phyloP scores from a whole-genome alignment of 2,888 invertebrate genomes.

The Tortricodes alternella region DNA sequence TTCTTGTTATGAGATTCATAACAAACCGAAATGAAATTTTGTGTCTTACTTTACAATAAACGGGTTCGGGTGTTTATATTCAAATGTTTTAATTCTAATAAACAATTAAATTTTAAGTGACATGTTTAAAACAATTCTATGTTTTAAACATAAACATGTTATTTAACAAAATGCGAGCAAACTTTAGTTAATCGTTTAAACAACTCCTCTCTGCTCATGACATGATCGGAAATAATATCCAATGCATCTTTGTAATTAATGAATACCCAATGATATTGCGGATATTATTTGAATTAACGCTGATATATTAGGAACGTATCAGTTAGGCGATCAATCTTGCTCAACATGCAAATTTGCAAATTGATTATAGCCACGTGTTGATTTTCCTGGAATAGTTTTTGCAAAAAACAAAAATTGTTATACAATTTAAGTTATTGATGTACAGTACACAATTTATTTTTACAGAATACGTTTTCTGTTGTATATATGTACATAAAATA shows the following conservation, averaged over 20 bases:
- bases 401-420: too few species aligned
- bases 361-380: constrained; percentile 39
- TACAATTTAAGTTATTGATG: too few species aligned
- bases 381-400: neutral
- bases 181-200: neutral
- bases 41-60: constrained; percentile 26
- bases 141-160: too few species aligned
- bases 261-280: constrained; percentile 43
- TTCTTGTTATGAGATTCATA: constrained; percentile 48
- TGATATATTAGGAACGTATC: constrained; percentile 39
- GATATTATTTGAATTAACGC: constrained; percentile 42
- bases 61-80: neutral
- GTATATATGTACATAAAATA: too few species aligned
- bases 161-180: too few species aligned
- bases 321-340: constrained; percentile 44
- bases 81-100: neutral
- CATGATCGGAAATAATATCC: constrained; percentile 36
- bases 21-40: constrained; percentile 47
- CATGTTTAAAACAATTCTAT: neutral
- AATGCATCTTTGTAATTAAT: constrained; percentile 45
- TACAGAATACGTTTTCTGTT: too few species aligned
- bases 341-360: constrained; percentile 39
- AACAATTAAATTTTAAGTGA: neutral
- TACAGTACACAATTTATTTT: too few species aligned
- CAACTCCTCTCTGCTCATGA: neutral